A percentile compares a stretch with the other conserved stretches of the same genome.
Evolutionary conservation across 2,888 invertebrate species (phyloP).

Genomic region (Orchesellides sinensis): DNA sequence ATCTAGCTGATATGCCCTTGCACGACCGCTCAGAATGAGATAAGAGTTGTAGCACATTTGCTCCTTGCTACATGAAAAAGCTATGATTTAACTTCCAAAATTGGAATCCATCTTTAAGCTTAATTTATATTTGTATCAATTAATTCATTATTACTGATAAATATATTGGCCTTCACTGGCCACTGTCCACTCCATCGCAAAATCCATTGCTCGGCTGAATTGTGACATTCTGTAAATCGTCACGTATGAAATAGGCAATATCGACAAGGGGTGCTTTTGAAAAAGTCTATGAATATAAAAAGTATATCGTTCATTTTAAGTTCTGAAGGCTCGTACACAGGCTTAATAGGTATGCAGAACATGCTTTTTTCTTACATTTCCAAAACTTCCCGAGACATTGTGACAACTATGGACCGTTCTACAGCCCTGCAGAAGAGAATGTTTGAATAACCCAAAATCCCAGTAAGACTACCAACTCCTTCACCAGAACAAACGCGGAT

Average conservation of each 20-base stretch:
- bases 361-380: conserved; percentile 3
- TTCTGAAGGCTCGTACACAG: no score
- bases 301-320: not conserved
- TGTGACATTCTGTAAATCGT: conserved; percentile 18
- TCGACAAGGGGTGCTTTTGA: conserved; percentile 5
- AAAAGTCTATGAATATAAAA: conserved; percentile 22
- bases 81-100: no score
- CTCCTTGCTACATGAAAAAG: conserved; percentile 22
- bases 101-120: not conserved
- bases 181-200: conserved; percentile 46
- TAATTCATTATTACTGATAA: conserved; percentile 31
- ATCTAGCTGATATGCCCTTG: conserved; percentile 43
- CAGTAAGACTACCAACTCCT: conserved; percentile 42
- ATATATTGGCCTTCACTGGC: conserved; percentile 47
- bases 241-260: conserved; percentile 30
- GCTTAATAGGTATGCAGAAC: not conserved
- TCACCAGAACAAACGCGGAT: not conserved
- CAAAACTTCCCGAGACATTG: not conserved
- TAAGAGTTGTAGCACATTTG: conserved; percentile 51
- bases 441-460: conserved; percentile 41
- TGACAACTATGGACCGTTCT: conserved; percentile 38
- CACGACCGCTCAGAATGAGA: conserved; percentile 35
- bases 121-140: not conserved
- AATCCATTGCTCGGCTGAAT: conserved; percentile 30
- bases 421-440: conserved; percentile 23